Conservation (phyloP, 2,888 invertebrate species). For the Pristionchus fissidentatus region DNA sequence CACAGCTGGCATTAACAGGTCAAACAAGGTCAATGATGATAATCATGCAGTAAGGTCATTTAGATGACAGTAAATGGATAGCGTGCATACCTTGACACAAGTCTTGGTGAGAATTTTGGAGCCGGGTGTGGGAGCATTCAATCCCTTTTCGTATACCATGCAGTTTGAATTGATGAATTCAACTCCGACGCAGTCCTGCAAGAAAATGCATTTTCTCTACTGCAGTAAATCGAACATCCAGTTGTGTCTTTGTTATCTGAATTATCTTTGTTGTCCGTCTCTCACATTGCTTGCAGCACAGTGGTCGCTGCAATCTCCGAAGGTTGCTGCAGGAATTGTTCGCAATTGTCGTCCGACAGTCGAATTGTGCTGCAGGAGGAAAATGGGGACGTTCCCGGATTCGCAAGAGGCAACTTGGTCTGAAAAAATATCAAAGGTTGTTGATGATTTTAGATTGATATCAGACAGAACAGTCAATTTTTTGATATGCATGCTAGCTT, state of each 20-base stretch:
- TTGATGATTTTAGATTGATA: too few species aligned
- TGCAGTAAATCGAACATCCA: neutral
- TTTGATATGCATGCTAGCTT: neutral
- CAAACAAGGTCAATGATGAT: too few species aligned
- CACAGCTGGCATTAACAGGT: too few species aligned
- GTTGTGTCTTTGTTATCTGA: neutral
- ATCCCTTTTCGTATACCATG: constrained; percentile 61
- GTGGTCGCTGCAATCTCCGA: constrained; percentile 73
- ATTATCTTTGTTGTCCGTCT: neutral
- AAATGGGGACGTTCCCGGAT: constrained; percentile 66
- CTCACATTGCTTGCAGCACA: constrained; percentile 66
- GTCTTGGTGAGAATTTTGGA: constrained; percentile 65
- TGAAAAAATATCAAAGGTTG: constrained; percentile 60
- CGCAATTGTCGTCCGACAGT: constrained; percentile 66
- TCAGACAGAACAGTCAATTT: too few species aligned
- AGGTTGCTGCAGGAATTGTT: constrained; percentile 62
- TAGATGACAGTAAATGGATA: neutral
- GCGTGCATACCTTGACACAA: constrained; percentile 68
- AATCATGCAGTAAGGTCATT: too few species aligned
- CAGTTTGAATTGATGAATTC: constrained; percentile 68
- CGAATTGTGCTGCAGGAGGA: constrained; percentile 73
- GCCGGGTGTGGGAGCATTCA: constrained; percentile 54
- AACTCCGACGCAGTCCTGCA: constrained; percentile 72
- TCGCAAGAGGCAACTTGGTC: constrained; percentile 64
- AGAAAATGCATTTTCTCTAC: too few species aligned